Evolutionary conservation across 2,888 invertebrate species (phyloP).

Genomic region (Pachycephus smyrnensis): DNA sequence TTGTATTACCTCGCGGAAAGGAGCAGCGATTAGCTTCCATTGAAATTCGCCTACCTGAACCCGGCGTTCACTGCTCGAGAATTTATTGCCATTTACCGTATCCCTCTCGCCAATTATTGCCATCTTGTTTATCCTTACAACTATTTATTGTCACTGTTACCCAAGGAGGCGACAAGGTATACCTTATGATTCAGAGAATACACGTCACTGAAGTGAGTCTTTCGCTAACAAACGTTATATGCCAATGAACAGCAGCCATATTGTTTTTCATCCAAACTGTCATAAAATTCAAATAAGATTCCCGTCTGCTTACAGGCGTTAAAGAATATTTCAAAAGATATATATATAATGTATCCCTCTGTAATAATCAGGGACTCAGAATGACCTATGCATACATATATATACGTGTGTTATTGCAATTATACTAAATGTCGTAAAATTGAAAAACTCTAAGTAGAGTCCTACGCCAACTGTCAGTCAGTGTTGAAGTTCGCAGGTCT

Average conservation of each 20-base stretch:
- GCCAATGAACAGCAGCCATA: background rate
- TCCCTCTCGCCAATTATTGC: background rate
- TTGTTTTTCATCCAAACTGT: background rate
- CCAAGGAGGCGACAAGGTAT: background rate
- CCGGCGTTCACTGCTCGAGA: background rate
- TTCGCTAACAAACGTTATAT: background rate
- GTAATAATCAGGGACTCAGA: background rate
- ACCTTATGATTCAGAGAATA: background rate
- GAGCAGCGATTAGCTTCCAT: background rate
- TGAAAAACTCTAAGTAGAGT: background rate
- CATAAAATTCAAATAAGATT: background rate
- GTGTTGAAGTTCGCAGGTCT: background rate
- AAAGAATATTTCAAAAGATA: background rate
- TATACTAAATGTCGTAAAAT: background rate
- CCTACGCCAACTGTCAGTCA: background rate
- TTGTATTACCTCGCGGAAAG: background rate
- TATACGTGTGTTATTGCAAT: background rate
- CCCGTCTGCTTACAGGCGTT: background rate
- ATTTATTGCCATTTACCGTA: background rate
- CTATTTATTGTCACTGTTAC: background rate
- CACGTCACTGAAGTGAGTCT: background rate
- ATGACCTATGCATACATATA: background rate
- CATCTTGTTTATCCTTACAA: background rate
- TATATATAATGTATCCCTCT: background rate
- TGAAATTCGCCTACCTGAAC: background rate